phyloP scores from a whole-genome alignment of 1,140 invertebrate species.

The Catajapyx aquilonaris region DNA sequence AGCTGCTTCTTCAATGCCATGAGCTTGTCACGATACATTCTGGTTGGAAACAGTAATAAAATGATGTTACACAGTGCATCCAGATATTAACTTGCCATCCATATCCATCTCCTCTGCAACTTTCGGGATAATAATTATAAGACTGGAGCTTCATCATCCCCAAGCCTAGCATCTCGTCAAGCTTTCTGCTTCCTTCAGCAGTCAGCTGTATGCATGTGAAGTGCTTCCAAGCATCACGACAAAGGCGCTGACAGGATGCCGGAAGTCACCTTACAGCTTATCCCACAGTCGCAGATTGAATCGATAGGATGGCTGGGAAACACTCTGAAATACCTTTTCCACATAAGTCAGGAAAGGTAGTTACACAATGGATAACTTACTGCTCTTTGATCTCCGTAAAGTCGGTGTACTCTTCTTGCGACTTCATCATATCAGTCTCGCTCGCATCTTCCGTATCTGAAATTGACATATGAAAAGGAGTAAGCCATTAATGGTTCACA shows the following conservation, averaged over 20 bases:
- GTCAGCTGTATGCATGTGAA: background rate
- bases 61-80: slow-evolving; percentile 1
- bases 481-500: too few relatives aligned
- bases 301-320: too few relatives aligned
- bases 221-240: slow-evolving; percentile 2
- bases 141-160: slow-evolving; percentile 8
- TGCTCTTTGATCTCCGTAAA: slow-evolving; percentile 74
- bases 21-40: slow-evolving; percentile 86
- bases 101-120: slow-evolving; percentile 3
- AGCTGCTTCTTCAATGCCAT: slow-evolving; percentile 72
- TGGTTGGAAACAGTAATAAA: slow-evolving; percentile 20
- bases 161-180: slow-evolving; percentile 3
- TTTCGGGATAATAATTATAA: background rate
- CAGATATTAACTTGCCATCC: slow-evolving; percentile 2
- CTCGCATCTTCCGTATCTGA: slow-evolving; percentile 81
- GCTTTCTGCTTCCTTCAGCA: slow-evolving; percentile 6
- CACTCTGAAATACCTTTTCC: too few relatives aligned
- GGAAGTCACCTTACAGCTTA: too few relatives aligned
- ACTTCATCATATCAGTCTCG: slow-evolving; percentile 63
- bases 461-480: too few relatives aligned
- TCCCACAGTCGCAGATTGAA: too few relatives aligned
- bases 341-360: background rate
- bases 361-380: slow-evolving; percentile 28
- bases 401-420: slow-evolving; percentile 33
- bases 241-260: background rate